phyloP scores from a whole-genome alignment of 2,113 vertebrate species.

The Scomber scombrus region DNA sequence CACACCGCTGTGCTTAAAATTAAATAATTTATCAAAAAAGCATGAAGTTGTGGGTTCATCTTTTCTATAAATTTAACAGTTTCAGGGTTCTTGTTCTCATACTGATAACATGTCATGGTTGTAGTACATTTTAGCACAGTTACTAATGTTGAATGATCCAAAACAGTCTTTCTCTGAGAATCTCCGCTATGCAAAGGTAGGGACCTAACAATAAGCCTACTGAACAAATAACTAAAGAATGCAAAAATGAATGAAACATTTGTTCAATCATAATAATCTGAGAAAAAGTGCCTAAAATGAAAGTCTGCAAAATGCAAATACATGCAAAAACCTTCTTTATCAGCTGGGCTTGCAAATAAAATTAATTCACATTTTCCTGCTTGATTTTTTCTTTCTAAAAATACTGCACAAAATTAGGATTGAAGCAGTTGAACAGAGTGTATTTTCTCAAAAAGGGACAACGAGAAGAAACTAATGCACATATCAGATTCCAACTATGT shows the following conservation, averaged over 20 bases:
- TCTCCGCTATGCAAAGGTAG: neutral
- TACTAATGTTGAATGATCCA: constrained; percentile 5
- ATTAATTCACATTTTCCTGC: constrained; percentile 14
- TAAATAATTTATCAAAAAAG: constrained; percentile 34
- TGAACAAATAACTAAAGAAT: constrained; percentile 22
- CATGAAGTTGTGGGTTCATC: constrained; percentile 15
- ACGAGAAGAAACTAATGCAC: constrained; percentile 45
- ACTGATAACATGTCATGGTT: constrained; percentile 1
- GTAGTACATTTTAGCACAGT: constrained; percentile 30
- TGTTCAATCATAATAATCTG: constrained; percentile 18
- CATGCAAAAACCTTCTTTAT: constrained; percentile 50
- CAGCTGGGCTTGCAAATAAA: constrained; percentile 30
- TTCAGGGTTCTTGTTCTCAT: constrained; percentile 7
- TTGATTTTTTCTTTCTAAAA: constrained; percentile 11
- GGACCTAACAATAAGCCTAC: constrained; percentile 15
- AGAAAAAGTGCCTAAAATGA: constrained; percentile 33
- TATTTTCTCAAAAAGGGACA: constrained; percentile 19
- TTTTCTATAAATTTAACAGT: constrained; percentile 2
- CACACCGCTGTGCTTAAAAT: constrained; percentile 1
- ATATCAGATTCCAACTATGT: constrained; percentile 39
- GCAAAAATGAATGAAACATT: constrained; percentile 14
- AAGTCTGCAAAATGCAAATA: constrained; percentile 40
- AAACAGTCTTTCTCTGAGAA: neutral
- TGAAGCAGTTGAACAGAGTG: constrained; percentile 25
- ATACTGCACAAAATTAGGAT: constrained; percentile 30